Evolutionary conservation across 2,113 vertebrate genomes (phyloP), one percentile per base, ranked within the genome.

Genomic region (Glareola pratincola): DNA sequence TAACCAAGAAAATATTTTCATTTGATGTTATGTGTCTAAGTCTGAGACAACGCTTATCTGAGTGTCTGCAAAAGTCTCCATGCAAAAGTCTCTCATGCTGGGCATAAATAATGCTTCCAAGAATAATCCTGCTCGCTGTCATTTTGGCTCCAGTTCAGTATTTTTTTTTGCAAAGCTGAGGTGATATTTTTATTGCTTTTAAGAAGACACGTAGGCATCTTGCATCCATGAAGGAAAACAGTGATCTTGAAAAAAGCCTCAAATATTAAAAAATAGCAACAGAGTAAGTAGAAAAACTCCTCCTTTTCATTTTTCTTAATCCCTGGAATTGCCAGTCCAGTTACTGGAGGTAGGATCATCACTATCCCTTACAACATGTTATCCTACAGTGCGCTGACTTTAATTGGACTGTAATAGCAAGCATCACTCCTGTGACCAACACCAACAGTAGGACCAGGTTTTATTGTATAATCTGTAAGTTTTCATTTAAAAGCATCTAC

Each of bases 21-120:
- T 77, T 69, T 78, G 15, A 54, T 69, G 47, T 82, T 68, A 36
- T 24, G 29, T 59, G 39, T 34, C 62, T 60, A 48, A 34, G 29
- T 59, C 51, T 56, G 64, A 90, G 67, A 80, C 41, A 84, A 90
- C 80, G 16, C 47, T 71, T 75, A 71, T 59, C 29, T 76, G 74
- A 50, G 34, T 6, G 16, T 22, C 47, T 56, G 10, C 59, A 68
- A 67, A 67, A 75, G 75, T 30, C 88, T 67, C 27, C 47, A 32
- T 7, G 9, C 32, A 94, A 72, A 39, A 75, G 57, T 68, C 76
- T 84, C 80, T 60, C 79, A 89, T 53, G 69, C 76, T 78, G 56
- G 91, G 83, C 64, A 94, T 53, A 94, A 94, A 92, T 68, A 94
- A 94, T 45, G 48, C 53, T 92, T 94, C 73, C 91, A 83, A 81